A percentile compares a stretch with the other conserved stretches of the same genome.
These are phyloP conservation scores for Microtus pennsylvanicus DNA, from an alignment of 2,113 vertebrate genomes.

Conservation along the genomic window DNA sequence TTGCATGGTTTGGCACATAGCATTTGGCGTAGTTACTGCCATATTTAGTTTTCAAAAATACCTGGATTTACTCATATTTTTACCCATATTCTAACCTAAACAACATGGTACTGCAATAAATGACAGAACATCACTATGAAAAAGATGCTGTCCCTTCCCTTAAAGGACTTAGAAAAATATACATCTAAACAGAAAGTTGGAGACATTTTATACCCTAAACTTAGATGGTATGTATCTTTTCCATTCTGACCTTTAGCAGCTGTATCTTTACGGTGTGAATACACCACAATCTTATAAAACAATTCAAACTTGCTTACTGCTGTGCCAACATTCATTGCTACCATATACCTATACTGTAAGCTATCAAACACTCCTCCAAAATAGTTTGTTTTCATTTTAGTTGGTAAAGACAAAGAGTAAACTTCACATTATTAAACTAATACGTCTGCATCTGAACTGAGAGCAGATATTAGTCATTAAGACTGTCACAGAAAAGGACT, in stretches of 20 bases:
- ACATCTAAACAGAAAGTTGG: neutral
- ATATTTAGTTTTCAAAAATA: neutral
- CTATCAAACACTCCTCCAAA: neutral
- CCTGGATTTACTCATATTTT: neutral
- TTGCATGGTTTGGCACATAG: neutral
- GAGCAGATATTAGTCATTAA: slow-evolving; percentile 34
- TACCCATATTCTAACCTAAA: neutral
- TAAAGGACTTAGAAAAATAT: slow-evolving; percentile 22
- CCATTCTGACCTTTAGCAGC: neutral
- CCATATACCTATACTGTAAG: neutral
- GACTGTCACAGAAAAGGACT: neutral
- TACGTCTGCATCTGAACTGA: neutral
- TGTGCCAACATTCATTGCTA: neutral
- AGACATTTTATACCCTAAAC: neutral
- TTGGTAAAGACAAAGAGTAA: neutral
- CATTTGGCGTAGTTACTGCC: neutral
- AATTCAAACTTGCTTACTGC: neutral
- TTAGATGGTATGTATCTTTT: slow-evolving; percentile 3
- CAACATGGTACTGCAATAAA: neutral
- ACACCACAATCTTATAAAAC: slow-evolving; percentile 12
- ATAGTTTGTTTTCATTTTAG: neutral
- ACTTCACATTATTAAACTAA: neutral
- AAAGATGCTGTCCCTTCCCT: neutral
- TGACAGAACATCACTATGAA: neutral
- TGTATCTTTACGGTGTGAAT: neutral